A percentile compares a stretch with the other conserved stretches of the same genome.
Conservation (phyloP, 2,888 invertebrate species). For the Diplolepis rosae region DNA sequence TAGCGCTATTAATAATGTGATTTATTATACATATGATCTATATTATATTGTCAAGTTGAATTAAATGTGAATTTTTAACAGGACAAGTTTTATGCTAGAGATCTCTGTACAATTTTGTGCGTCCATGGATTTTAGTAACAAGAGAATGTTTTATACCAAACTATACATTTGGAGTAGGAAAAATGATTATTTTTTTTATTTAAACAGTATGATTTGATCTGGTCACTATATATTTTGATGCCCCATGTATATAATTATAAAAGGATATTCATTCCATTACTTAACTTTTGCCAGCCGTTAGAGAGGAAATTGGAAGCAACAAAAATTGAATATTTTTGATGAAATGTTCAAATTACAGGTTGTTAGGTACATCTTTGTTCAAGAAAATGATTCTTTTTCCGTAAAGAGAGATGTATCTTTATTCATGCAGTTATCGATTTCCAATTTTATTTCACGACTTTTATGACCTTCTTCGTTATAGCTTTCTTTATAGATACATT, state of each 20-base stretch:
- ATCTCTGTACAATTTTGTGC: neutral
- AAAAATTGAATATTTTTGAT: neutral
- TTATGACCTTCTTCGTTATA: neutral
- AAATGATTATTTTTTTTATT: neutral
- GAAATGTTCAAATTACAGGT: neutral
- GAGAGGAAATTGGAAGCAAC: too few relatives aligned
- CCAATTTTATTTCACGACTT: constrained; percentile 19
- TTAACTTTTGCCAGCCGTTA: too few relatives aligned
- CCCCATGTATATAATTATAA: neutral
- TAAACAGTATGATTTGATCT: neutral
- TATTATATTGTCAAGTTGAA: constrained; percentile 28
- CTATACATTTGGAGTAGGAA: neutral
- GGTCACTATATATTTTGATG: neutral
- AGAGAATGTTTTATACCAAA: neutral
- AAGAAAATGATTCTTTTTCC: neutral
- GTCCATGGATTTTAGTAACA: constrained; percentile 2
- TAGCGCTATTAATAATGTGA: constrained; percentile 26
- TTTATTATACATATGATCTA: constrained; percentile 24
- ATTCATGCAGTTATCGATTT: constrained; percentile 24
- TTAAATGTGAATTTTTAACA: constrained; percentile 30
- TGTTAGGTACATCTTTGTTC: constrained; percentile 1
- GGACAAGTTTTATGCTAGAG: neutral
- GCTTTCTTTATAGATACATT: neutral
- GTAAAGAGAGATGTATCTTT: neutral
- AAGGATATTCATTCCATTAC: too few relatives aligned